phyloP scores from a whole-genome alignment of 1,140 invertebrate species.

The Drosophila navojoa region DNA sequence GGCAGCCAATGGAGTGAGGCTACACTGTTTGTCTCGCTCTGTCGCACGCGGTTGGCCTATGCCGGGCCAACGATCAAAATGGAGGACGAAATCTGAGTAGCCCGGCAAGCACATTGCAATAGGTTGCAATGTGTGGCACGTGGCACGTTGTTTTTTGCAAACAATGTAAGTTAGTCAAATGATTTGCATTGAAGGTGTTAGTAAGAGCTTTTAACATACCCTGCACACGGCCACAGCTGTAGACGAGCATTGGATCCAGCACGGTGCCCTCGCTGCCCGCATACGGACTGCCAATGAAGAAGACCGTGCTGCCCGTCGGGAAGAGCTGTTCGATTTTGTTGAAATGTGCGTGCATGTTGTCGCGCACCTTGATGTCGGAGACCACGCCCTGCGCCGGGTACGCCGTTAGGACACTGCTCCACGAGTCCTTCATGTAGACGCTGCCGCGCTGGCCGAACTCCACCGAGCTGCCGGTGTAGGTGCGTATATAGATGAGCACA shows the following conservation, averaged over 20 bases:
- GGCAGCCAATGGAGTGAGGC: too few species aligned
- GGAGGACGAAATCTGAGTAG: too few species aligned
- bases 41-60: too few species aligned
- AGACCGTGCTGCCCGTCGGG: constrained; percentile 87
- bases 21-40: too few species aligned
- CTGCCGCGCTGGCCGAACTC: constrained; percentile 84
- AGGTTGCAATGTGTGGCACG: too few species aligned
- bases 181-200: too few species aligned
- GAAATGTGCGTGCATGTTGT: constrained; percentile 46
- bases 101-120: too few species aligned
- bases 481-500: constrained; percentile 89
- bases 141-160: too few species aligned
- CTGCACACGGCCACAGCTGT: constrained; percentile 70
- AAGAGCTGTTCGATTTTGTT: constrained; percentile 89
- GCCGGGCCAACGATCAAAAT: too few species aligned
- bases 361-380: constrained; percentile 47
- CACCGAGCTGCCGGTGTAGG: constrained; percentile 88
- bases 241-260: constrained; percentile 66
- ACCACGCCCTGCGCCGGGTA: constrained; percentile 86
- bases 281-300: constrained; percentile 91
- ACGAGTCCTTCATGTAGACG: constrained; percentile 55
- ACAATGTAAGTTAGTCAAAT: too few species aligned
- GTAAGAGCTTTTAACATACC: constrained; percentile 31
- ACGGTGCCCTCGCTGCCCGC: constrained; percentile 92
- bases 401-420: constrained; percentile 58